Percentiles rank a stretch among this genome's conserved stretches.
Evolutionary conservation across 2,797 vertebrate species (phyloP).

Genomic region (Hylomyscus alleni): DNA sequence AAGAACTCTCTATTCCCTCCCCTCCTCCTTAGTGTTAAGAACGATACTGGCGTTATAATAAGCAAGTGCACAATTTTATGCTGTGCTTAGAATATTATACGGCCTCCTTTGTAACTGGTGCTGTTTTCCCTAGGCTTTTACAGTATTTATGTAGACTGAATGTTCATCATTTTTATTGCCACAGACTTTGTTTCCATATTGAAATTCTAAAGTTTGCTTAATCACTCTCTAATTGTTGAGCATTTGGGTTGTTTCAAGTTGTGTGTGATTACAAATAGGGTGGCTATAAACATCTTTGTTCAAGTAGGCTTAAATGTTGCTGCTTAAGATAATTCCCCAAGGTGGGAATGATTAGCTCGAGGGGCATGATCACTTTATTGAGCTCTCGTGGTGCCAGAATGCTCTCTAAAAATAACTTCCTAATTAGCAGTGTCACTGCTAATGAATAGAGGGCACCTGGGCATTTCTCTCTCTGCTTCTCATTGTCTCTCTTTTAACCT

Average conservation of each 20-base stretch:
- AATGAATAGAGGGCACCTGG: slow-evolving; percentile 44
- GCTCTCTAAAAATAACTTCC: slow-evolving; percentile 60
- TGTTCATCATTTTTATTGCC: slow-evolving; percentile 63
- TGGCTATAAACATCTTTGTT: slow-evolving; percentile 68
- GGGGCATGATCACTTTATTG: slow-evolving; percentile 60
- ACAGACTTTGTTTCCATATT: slow-evolving; percentile 61
- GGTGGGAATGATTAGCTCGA: slow-evolving; percentile 55
- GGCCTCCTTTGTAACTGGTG: slow-evolving; percentile 3
- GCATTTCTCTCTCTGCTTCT: not conserved
- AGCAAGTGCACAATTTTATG: not conserved
- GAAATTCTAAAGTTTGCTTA: slow-evolving; percentile 70
- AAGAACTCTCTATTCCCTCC: too few species aligned
- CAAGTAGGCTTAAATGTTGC: slow-evolving; percentile 65
- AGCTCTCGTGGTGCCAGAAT: slow-evolving; percentile 6
- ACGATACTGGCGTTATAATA: not conserved
- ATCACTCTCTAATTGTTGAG: slow-evolving; percentile 65
- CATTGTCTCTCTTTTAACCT: not conserved
- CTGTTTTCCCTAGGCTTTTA: slow-evolving; percentile 36
- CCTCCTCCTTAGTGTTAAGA: not conserved
- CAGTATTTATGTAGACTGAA: slow-evolving; percentile 26
- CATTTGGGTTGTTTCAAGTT: slow-evolving; percentile 66
- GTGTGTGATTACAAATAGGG: slow-evolving; percentile 58
- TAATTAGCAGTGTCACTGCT: slow-evolving; percentile 62
- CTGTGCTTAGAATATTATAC: not conserved
- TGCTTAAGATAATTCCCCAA: slow-evolving; percentile 73